These are phyloP conservation scores for Epizoanthus illoricatus DNA, from an alignment of 92 coral and sea anemone genomes.

Conservation along the genomic window DNA sequence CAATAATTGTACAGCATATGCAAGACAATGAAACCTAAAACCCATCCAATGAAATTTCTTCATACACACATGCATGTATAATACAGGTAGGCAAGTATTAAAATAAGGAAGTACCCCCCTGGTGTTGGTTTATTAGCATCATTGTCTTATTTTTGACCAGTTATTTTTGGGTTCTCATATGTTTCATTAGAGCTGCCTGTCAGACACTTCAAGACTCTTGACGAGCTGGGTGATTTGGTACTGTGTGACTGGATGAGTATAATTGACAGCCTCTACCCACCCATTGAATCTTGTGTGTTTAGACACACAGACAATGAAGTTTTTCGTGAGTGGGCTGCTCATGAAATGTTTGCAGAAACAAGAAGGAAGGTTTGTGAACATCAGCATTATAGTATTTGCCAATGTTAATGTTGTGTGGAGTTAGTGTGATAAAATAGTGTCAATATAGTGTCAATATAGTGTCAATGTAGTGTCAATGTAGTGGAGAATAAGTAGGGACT, in stretches of 20 bases:
- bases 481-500: too few relatives aligned
- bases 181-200: slow-evolving; percentile 76
- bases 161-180: not conserved
- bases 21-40: too few relatives aligned
- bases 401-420: too few relatives aligned
- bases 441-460: too few relatives aligned
- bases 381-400: too few relatives aligned
- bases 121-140: not conserved
- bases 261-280: slow-evolving; percentile 72
- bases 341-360: slow-evolving; percentile 79
- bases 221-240: slow-evolving; percentile 86
- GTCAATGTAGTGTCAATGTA: too few relatives aligned
- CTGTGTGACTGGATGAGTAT: slow-evolving; percentile 78
- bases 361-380: slow-evolving; percentile 43
- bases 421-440: too few relatives aligned
- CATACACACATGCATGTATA: too few relatives aligned
- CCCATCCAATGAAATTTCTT: too few relatives aligned
- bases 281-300: slow-evolving; percentile 68
- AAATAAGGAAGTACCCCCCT: too few relatives aligned
- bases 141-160: not conserved
- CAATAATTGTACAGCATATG: too few relatives aligned
- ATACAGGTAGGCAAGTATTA: too few relatives aligned
- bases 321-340: slow-evolving; percentile 86
- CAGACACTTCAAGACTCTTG: slow-evolving; percentile 73
- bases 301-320: slow-evolving; percentile 57